Conservation (phyloP, 2,113 vertebrate genomes). For the Lophochroa leadbeateri region DNA sequence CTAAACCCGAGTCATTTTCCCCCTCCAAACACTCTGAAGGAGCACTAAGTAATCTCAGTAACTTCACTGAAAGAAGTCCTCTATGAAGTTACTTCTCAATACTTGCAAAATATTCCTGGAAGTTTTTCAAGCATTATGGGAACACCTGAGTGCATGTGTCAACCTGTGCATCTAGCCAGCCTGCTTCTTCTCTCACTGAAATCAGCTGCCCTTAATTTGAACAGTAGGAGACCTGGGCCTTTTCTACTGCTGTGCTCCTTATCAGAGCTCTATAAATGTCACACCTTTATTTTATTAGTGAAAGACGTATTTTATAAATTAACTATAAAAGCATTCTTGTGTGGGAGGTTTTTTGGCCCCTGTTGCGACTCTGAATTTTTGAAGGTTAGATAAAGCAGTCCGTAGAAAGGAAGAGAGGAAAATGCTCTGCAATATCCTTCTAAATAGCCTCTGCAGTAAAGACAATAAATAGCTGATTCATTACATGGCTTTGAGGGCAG, state of each 20-base stretch:
- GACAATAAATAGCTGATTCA: conserved; percentile 41
- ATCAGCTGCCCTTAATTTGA: conserved; percentile 37
- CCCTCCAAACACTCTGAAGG: not conserved
- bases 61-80: not conserved
- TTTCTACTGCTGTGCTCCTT: conserved; percentile 19
- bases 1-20: not conserved
- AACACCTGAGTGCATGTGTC: not conserved
- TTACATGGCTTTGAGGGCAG: not conserved
- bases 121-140: not conserved
- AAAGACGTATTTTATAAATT: conserved; percentile 46
- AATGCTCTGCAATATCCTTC: conserved; percentile 3
- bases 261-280: conserved; percentile 56
- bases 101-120: not conserved
- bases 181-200: not conserved
- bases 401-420: not conserved
- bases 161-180: not conserved
- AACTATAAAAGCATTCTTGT: conserved; percentile 47
- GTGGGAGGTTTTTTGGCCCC: not conserved
- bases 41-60: not conserved
- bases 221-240: not conserved
- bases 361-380: conserved; percentile 41
- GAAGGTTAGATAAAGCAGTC: conserved; percentile 51
- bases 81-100: not conserved
- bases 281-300: conserved; percentile 43
- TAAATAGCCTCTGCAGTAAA: not conserved